phyloP scores from a whole-genome alignment of 2,797 vertebrate species.

The Galago senegalensis region DNA sequence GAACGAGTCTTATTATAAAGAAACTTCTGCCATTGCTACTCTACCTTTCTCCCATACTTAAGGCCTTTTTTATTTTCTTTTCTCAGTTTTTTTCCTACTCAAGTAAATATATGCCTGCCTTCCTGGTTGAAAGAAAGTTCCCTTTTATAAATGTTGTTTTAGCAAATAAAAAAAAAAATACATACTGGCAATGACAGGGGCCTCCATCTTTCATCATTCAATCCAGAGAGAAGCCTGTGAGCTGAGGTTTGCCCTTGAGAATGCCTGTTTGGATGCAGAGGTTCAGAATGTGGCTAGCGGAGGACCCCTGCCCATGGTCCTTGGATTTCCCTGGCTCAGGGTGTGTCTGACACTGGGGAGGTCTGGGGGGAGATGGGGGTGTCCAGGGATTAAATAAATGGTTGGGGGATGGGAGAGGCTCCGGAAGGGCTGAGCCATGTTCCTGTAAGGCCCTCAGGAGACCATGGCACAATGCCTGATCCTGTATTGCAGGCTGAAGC shows the following conservation, averaged over 20 bases:
- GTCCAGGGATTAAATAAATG: neutral
- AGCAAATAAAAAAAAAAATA: neutral
- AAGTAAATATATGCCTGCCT: slow-evolving; percentile 1
- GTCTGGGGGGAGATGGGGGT: neutral
- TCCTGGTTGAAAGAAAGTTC: slow-evolving; percentile 40
- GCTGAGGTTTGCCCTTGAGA: slow-evolving; percentile 23
- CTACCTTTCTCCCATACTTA: neutral
- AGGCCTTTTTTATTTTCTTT: neutral
- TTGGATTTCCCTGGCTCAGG: slow-evolving; percentile 20
- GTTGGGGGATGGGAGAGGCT: neutral
- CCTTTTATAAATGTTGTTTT: neutral
- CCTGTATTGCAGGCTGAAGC: slow-evolving; percentile 75
- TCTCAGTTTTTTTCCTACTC: slow-evolving; percentile 50
- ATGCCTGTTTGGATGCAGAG: neutral
- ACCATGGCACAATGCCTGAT: slow-evolving; percentile 26
- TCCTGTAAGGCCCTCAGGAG: slow-evolving; percentile 67
- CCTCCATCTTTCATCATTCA: neutral
- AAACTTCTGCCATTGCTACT: neutral
- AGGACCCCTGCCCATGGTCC: neutral
- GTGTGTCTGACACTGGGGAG: neutral
- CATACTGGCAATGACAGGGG: neutral
- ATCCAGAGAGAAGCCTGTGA: neutral
- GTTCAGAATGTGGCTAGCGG: neutral
- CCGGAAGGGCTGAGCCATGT: slow-evolving; percentile 14
- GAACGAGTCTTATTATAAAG: neutral